Evolutionary conservation across 2,113 vertebrate species (phyloP).

Genomic region (Peromyscus polionotus): DNA sequence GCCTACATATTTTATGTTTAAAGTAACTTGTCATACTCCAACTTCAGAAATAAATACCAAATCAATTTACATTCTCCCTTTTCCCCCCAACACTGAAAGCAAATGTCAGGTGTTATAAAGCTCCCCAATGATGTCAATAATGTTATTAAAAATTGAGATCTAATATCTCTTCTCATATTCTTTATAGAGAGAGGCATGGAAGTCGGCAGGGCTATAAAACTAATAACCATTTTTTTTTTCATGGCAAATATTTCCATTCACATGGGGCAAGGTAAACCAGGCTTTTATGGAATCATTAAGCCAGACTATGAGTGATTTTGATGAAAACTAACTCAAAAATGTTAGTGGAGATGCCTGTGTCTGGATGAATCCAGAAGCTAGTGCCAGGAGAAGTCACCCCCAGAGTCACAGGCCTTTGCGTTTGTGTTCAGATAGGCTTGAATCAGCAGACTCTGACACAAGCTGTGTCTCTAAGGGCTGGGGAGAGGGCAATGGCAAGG

Average conservation of each 20-base stretch:
- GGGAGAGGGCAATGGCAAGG: no score
- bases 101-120: slow-evolving; percentile 72
- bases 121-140: slow-evolving; percentile 66
- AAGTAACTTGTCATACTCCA: slow-evolving; percentile 62
- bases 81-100: slow-evolving; percentile 47
- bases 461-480: not conserved
- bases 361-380: not conserved
- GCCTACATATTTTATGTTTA: slow-evolving; percentile 69
- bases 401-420: not conserved
- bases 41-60: slow-evolving; percentile 58
- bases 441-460: not conserved
- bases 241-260: slow-evolving; percentile 86
- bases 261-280: slow-evolving; percentile 78
- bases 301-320: slow-evolving; percentile 74
- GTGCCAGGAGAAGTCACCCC: not conserved
- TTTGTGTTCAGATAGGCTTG: not conserved
- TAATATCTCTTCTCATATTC: slow-evolving; percentile 80
- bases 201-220: slow-evolving; percentile 79
- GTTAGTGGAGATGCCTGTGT: not conserved
- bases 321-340: slow-evolving; percentile 79
- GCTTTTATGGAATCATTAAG: slow-evolving; percentile 82
- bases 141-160: slow-evolving; percentile 76
- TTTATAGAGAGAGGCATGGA: slow-evolving; percentile 79
- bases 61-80: slow-evolving; percentile 49
- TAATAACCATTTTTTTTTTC: slow-evolving; percentile 82